A percentile compares a stretch with the other conserved stretches of the same genome.
These are phyloP conservation scores for Drosophila testacea DNA, from an alignment of 2,888 invertebrate species.

Conservation along the genomic window DNA sequence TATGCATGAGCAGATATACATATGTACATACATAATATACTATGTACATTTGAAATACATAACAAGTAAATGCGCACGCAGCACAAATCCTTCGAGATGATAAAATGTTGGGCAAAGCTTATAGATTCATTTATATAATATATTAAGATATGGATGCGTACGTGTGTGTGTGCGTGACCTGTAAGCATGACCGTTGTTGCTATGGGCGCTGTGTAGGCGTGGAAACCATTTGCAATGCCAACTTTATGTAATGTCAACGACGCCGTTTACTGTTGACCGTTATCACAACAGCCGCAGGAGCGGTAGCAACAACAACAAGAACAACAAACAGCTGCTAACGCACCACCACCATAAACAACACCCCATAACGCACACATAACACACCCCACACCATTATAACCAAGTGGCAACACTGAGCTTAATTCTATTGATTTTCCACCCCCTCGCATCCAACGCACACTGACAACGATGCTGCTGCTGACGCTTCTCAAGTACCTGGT, in stretches of 20 bases:
- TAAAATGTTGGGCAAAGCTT: constrained; percentile 54
- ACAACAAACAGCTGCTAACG: constrained; percentile 66
- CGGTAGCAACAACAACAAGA: constrained; percentile 30
- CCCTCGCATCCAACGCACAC: constrained; percentile 16
- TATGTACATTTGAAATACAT: constrained; percentile 9
- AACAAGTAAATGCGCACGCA: constrained; percentile 40
- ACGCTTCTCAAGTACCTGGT: constrained; percentile 50
- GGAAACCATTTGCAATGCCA: constrained; percentile 39
- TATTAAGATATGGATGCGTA: constrained; percentile 21
- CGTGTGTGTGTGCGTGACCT: constrained; percentile 6
- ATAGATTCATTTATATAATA: constrained; percentile 17
- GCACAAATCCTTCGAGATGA: constrained; percentile 66
- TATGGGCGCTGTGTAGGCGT: constrained; percentile 48
- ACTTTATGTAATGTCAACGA: constrained; percentile 65
- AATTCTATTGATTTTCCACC: constrained; percentile 74
- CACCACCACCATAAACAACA: constrained; percentile 39
- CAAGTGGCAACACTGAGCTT: constrained; percentile 71
- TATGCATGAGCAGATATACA: neutral
- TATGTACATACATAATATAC: neutral
- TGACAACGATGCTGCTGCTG: constrained; percentile 12
- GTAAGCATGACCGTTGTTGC: constrained; percentile 36
- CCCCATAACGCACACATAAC: constrained; percentile 39
- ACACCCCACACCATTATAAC: constrained; percentile 34
- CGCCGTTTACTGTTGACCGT: constrained; percentile 59
- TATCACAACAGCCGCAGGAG: constrained; percentile 56